These are phyloP conservation scores for Chiloscyllium punctatum DNA, from an alignment of 2,797 vertebrate genomes.

Conservation along the genomic window DNA sequence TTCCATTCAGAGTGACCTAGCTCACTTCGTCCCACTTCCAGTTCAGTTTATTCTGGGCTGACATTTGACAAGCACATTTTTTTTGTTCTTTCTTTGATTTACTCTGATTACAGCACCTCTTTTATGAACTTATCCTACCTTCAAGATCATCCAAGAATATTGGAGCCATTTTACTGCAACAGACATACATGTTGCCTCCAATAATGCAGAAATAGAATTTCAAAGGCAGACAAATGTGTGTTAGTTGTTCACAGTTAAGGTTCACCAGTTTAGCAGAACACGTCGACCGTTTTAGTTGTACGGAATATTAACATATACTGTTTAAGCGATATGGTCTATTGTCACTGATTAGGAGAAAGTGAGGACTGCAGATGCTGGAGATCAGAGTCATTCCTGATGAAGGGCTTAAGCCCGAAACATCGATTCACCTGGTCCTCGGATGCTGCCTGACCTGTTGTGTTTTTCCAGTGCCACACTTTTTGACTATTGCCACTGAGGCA, in stretches of 20 bases:
- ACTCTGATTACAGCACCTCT: background rate
- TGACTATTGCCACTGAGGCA: background rate
- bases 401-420: too few relatives aligned
- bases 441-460: too few relatives aligned
- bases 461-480: too few relatives aligned
- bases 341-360: background rate
- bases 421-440: too few relatives aligned
- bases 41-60: background rate
- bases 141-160: background rate
- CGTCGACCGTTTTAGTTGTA: background rate
- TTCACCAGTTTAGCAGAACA: background rate
- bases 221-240: background rate
- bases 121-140: background rate
- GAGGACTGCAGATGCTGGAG: too few relatives aligned
- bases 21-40: background rate
- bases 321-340: background rate
- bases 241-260: too few relatives aligned
- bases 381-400: too few relatives aligned
- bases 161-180: background rate
- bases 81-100: slow-evolving; percentile 11
- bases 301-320: background rate
- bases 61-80: background rate
- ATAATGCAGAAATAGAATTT: background rate
- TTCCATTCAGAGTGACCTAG: background rate
- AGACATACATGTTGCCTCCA: background rate